Percentiles rank a stretch among this genome's conserved stretches.
These are phyloP conservation scores for Avahi laniger DNA, from an alignment of 2,797 vertebrate genomes.

Conservation along the genomic window DNA sequence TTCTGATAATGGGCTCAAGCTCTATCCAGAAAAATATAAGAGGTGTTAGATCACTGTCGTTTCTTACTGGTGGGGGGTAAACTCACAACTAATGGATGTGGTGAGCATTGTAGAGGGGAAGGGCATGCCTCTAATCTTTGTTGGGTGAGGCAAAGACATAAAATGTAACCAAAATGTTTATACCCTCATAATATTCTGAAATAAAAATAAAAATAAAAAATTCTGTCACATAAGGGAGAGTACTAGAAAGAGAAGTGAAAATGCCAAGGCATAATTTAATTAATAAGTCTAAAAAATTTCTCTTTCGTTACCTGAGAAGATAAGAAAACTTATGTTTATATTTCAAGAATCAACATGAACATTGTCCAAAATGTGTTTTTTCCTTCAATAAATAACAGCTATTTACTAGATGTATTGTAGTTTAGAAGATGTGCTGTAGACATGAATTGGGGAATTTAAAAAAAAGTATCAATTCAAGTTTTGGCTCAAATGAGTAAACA, in stretches of 20 bases:
- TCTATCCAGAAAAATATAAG: too few species aligned
- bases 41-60: too few species aligned
- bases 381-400: not conserved
- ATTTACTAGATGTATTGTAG: not conserved
- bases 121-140: too few species aligned
- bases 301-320: not conserved
- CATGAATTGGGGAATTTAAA: not conserved
- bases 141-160: too few species aligned
- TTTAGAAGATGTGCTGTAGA: not conserved
- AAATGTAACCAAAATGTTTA: too few species aligned
- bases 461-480: not conserved
- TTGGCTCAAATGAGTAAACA: not conserved
- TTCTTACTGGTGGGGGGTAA: too few species aligned
- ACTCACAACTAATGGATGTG: too few species aligned
- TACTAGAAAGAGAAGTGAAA: conserved; percentile 1
- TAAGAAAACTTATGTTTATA: not conserved
- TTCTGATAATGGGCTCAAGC: too few species aligned
- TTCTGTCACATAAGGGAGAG: not conserved
- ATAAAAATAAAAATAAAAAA: not conserved
- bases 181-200: too few species aligned
- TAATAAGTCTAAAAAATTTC: not conserved
- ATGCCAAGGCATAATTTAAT: not conserved
- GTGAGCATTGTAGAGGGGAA: too few species aligned
- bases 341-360: not conserved
- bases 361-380: not conserved